Percentiles rank a stretch among this genome's conserved stretches.
These are phyloP conservation scores for Elysia crispata DNA, from an alignment of 2,888 invertebrate species.

Conservation along the genomic window DNA sequence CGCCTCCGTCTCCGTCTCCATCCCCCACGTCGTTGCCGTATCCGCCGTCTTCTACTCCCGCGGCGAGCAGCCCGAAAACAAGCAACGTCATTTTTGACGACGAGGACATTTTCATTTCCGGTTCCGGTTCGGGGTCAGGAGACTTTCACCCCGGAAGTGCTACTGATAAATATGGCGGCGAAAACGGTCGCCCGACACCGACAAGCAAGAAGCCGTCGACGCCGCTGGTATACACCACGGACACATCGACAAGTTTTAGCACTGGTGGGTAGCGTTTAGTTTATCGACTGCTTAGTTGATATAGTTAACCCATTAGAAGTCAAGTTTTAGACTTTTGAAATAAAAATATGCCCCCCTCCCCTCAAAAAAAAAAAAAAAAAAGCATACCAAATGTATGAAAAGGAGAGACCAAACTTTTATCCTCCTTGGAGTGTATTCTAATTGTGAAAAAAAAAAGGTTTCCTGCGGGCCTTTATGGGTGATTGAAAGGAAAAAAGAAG, in stretches of 20 bases:
- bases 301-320: too few species aligned
- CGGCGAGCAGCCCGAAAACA: neutral
- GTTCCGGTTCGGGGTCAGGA: conserved; percentile 50
- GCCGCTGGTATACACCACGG: neutral
- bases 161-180: neutral
- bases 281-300: too few species aligned
- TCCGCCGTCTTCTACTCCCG: neutral
- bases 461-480: too few species aligned
- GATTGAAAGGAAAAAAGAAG: too few species aligned
- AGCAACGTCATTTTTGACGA: conserved; percentile 41
- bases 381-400: too few species aligned
- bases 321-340: too few species aligned
- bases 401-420: too few species aligned
- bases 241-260: neutral
- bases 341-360: too few species aligned
- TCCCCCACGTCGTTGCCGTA: neutral
- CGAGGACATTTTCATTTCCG: conserved; percentile 46
- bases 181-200: conserved; percentile 22
- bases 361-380: too few species aligned
- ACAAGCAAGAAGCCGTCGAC: neutral
- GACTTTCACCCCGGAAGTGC: conserved; percentile 10
- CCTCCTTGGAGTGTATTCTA: too few species aligned
- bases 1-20: neutral
- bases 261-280: neutral
- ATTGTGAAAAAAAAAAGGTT: too few species aligned